phyloP scores from a whole-genome alignment of 2,888 invertebrate genomes.

The Furcula furcula region DNA sequence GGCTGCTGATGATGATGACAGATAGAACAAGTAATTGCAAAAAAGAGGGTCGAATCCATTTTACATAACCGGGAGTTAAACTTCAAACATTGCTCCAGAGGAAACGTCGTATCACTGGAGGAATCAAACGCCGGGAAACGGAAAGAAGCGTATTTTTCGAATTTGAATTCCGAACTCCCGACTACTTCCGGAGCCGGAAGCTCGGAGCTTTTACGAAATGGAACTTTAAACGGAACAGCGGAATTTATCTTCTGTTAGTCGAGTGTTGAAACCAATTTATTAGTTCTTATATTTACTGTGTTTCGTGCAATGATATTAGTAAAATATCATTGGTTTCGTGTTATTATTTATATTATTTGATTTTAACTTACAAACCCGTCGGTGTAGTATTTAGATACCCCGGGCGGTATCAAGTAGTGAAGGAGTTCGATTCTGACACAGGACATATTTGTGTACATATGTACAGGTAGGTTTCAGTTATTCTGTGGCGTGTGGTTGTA shows the following conservation, averaged over 20 bases:
- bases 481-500: too few relatives aligned
- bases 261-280: background rate
- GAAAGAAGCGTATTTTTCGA: constrained; percentile 80
- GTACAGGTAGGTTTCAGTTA: too few relatives aligned
- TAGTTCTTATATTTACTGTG: background rate
- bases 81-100: constrained; percentile 56
- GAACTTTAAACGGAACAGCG: constrained; percentile 52
- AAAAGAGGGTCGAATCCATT: background rate
- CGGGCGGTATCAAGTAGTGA: too few relatives aligned
- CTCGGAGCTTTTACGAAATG: constrained; percentile 65
- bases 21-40: too few relatives aligned
- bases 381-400: too few relatives aligned
- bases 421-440: too few relatives aligned
- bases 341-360: too few relatives aligned
- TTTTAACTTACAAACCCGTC: too few relatives aligned
- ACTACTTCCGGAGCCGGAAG: constrained; percentile 72
- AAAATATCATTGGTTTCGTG: too few relatives aligned
- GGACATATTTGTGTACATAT: too few relatives aligned
- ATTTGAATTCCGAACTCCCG: constrained; percentile 79
- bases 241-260: constrained; percentile 14
- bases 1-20: too few relatives aligned
- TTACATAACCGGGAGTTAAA: constrained; percentile 28
- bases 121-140: constrained; percentile 80
- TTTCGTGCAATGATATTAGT: too few relatives aligned
- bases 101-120: constrained; percentile 76